Base-by-base conservation (phyloP, 2,113 vertebrate species). In the Burhinus oedicnemus region DNA sequence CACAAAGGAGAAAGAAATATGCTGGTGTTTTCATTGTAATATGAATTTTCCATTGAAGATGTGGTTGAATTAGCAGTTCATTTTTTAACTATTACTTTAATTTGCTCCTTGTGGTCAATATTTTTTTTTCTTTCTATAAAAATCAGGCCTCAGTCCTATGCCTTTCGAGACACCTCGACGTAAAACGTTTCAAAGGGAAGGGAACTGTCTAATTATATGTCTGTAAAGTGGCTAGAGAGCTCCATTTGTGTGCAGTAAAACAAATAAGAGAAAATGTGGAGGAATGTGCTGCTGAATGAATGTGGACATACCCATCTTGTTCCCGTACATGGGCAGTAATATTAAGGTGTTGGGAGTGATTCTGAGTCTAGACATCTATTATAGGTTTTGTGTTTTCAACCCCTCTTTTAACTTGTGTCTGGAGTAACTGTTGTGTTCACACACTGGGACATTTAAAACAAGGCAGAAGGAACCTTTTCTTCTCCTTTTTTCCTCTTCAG, bases 41-140 rank as follows among this genome's bases (percentile, higher is more conserved):
- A 95, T 87, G 68, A 76, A 95, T 96, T 95, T 95, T 93, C 78
- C 74, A 94, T 82, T 96, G 86, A 95, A 97, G 92, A 91, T 97
- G 75, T 96, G 87, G 83, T 87, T 93, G 90, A 93, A 95, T 92
- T 89, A 95, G 72, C 75, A 82, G 89, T 90, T 95, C 72, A 52
- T 96, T 97, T 92, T 60, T 91, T 92, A 92, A 95, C 84, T 92
- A 64, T 95, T 96, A 89, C 92, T 98, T 96, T 97, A 96, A 97
- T 95, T 97, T 97, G 79, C 85, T 90, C 95, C 95, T 98, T 97
- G 97, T 92, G 97, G 95, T 97, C n/a, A 3, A 74, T 30, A 7
- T 17, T 30, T 68, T 57, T 72, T 71, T 55, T 94, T 58, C 51
- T 64, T 57, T 66, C 75, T 71, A 64, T 90, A 96, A 94, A 95